Conservation (phyloP, 2,113 vertebrate genomes). For the Puntigrus tetrazona region DNA sequence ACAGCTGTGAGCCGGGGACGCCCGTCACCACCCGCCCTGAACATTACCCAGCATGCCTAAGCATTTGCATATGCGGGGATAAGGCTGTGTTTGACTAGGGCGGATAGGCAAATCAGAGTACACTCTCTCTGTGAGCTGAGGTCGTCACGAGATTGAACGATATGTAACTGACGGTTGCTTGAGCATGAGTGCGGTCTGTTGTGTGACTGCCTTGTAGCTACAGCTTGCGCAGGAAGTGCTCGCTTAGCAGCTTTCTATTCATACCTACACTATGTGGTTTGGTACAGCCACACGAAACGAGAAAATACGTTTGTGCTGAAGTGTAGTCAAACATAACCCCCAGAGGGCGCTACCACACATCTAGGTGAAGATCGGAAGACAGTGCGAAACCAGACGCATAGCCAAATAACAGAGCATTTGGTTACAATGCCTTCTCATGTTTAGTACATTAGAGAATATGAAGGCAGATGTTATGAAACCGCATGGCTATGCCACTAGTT, state of each 20-base stretch:
- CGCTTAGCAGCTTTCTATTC: conserved; percentile 53
- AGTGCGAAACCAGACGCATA: not conserved
- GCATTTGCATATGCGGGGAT: conserved; percentile 46
- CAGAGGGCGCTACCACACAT: conserved; percentile 39
- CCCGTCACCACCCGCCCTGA: not conserved
- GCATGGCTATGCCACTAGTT: not conserved
- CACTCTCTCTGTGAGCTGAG: not conserved
- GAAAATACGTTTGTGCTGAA: conserved; percentile 2
- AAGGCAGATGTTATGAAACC: not conserved
- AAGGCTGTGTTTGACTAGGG: conserved; percentile 23
- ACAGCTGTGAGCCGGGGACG: conserved; percentile 23
- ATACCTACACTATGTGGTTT: conserved; percentile 16
- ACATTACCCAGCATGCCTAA: conserved; percentile 29
- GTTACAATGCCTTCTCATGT: not conserved
- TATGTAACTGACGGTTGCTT: conserved; percentile 51
- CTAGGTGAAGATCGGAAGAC: not conserved
- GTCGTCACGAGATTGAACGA: conserved; percentile 32
- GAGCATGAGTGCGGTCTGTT: conserved; percentile 10
- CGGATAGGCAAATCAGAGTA: conserved; percentile 50
- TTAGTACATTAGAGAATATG: not conserved
- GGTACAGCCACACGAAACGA: not conserved
- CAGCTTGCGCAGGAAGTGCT: conserved; percentile 33
- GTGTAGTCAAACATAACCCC: conserved; percentile 10
- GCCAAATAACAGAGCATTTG: not conserved
- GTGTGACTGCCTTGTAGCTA: conserved; percentile 25